A percentile compares a stretch with the other conserved stretches of the same genome.
Evolutionary conservation across 2,888 invertebrate species (phyloP).

Genomic region (Mythimna vitellina): DNA sequence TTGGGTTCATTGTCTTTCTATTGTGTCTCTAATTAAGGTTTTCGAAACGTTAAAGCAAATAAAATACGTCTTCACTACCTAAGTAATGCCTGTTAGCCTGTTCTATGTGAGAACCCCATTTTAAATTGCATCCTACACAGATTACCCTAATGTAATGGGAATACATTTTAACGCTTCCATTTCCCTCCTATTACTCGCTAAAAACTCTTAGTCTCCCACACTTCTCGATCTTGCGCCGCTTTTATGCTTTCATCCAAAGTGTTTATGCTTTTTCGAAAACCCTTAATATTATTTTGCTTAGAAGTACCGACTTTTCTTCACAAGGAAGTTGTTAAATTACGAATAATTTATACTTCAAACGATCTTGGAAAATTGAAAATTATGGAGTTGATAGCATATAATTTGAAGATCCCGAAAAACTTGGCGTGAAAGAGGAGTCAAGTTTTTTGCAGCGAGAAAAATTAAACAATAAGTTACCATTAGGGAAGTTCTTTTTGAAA

Average conservation of each 20-base stretch:
- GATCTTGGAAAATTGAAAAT: constrained; percentile 58
- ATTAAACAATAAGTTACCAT: constrained; percentile 48
- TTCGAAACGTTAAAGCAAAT: too few relatives aligned
- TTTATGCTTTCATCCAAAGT: constrained; percentile 40
- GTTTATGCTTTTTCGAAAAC: constrained; percentile 45
- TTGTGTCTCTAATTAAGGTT: too few relatives aligned
- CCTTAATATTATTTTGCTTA: constrained; percentile 51
- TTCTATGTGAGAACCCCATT: constrained; percentile 28
- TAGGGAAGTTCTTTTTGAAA: constrained; percentile 24
- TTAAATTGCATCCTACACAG: constrained; percentile 45
- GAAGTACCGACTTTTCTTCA: constrained; percentile 41
- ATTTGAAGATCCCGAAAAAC: constrained; percentile 47
- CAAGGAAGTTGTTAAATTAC: constrained; percentile 58
- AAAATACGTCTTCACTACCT: constrained; percentile 6
- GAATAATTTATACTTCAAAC: constrained; percentile 63
- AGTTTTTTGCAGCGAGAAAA: constrained; percentile 31
- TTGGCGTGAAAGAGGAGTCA: constrained; percentile 40
- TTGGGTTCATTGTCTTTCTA: too few relatives aligned
- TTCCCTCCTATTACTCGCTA: constrained; percentile 37
- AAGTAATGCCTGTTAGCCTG: too few relatives aligned
- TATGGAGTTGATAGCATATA: constrained; percentile 58
- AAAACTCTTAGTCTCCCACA: constrained; percentile 39
- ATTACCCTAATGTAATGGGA: constrained; percentile 54
- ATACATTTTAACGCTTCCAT: constrained; percentile 48
- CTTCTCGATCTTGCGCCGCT: constrained; percentile 31